Base-by-base conservation (phyloP, 2,797 vertebrate species). In the Pterois miles region DNA sequence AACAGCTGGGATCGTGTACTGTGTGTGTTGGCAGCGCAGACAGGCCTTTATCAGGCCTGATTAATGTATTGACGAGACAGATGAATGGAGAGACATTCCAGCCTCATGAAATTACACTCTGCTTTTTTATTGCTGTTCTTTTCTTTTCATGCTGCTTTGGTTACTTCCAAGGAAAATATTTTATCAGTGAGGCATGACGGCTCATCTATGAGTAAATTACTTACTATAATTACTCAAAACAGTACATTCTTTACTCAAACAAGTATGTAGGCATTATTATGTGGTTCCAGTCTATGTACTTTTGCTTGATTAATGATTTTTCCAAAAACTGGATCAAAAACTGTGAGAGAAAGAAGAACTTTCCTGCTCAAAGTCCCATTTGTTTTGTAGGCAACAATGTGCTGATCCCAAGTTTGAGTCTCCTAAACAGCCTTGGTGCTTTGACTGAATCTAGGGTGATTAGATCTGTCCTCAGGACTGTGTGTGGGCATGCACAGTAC, bases 11-110 rank as follows among this genome's bases (percentile, higher is more conserved):
- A 72, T 72, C 16, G 40, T 69, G 46, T 71, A 12, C 50, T 75
- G 78, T 83, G 75, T 82, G 48, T 81, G 64, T 75, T 88, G 81
- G 82, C 88, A 69, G 6, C 4, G 16, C 65, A 46, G 82, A 81
- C 76, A 60, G 74, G 27, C 20, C 60, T 83, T 86, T 83, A 91
- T 85, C 90, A 84, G 86, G 71, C 74, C 87, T 86, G 88, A 91
- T 88, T 86, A 82, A 91, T 87, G 81, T 65, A 73, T 40, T 84
- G 71, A 82, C 71, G 36, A 67, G 71, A 80, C 79, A 57, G 58
- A 79, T 56, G 27, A 78, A 69, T 60, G 52, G 57, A 78, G 72
- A 84, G 63, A 79, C 70, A 72, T 86, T 87, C 70, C 84, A 84
- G 78, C 33, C 65, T 65, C 76, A 43, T 81, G 73, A 78, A 84